Conservation (phyloP, 1,140 invertebrate genomes). For the Ips nitidus region DNA sequence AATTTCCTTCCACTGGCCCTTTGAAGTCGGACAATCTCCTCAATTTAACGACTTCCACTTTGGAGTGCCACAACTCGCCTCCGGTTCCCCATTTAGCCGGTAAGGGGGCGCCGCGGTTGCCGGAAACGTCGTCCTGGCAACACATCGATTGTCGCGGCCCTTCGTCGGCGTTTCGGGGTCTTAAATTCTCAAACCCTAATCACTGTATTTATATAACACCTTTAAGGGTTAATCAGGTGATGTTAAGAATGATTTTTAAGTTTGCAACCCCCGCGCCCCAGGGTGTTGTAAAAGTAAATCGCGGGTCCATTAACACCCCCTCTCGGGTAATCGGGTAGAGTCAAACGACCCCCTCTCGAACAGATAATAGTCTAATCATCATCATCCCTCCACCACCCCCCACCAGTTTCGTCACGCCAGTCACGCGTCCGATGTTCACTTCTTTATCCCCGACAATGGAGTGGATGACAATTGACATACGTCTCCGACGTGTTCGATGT, state of each 20-base stretch:
- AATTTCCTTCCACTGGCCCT: too few relatives aligned
- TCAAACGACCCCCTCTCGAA: constrained; percentile 21
- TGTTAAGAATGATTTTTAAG: too few relatives aligned
- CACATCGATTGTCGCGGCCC: constrained; percentile 32
- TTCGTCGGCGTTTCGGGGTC: constrained; percentile 13
- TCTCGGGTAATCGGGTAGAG: constrained; percentile 10
- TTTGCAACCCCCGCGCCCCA: too few relatives aligned
- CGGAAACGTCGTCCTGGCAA: constrained; percentile 29
- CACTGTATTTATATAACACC: too few relatives aligned
- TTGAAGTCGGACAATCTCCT: too few relatives aligned
- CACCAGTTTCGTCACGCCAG: constrained; percentile 21
- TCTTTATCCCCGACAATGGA: constrained; percentile 46
- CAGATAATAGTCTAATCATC: constrained; percentile 34
- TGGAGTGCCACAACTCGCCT: constrained; percentile 18
- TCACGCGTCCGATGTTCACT: constrained; percentile 45
- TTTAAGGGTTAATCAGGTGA: too few relatives aligned
- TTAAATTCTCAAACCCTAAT: not conserved
- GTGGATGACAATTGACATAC: constrained; percentile 48
- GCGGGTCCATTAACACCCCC: constrained; percentile 26
- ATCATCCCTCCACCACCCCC: constrained; percentile 1
- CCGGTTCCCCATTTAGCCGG: constrained; percentile 10
- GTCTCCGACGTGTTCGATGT: constrained; percentile 34
- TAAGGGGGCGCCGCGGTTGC: constrained; percentile 17
- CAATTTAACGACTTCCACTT: constrained; percentile 24
- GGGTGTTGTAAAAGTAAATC: not conserved